Base-by-base conservation (phyloP, 2,888 invertebrate species). In the Poecilobothrus nobilitatus region DNA sequence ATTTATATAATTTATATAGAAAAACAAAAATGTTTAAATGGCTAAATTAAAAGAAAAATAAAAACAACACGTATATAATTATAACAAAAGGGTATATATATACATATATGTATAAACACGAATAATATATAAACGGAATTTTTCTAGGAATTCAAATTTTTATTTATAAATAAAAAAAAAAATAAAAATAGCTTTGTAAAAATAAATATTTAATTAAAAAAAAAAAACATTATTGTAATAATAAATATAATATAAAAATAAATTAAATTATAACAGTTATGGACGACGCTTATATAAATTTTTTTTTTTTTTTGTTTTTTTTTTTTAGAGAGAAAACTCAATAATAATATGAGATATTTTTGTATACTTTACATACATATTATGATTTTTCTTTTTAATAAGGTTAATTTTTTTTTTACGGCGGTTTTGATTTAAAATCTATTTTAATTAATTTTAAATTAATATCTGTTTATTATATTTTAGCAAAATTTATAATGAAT, bases 161-260 rank as follows among this genome's bases (percentile, higher is more conserved):
- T 53, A 6, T 53, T 18, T 18, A 53, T n/a, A 53, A 53, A n/a
- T 37, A 53, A 53, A 53, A n/a, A n/a, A n/a, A n/a, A n/a, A n/a
- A n/a, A n/a, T n/a, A n/a, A n/a, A n/a, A 12, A 53, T 53, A 53
- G 53, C 53, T 53, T 53, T 53, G 53, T 53, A 53, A 53, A 53
- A 53, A 53, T 18, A 53, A 53, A 53, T 41, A 18, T 4, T 12
- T 12, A 12, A 53, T 53, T 18, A 53, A 53, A 37, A 10, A 37
- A 53, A 53, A 18, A 6, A 53, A 18, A 53, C 2, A 53, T 53
- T n/a, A 53, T 53, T 27, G 27, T 27, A 27, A 27, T 27, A 27
- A 27, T 27, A 27, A 27, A 27, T 27, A 4, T 27, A 27, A 27
- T 27, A 27, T 27, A 27, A 27, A n/a, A 27, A 27, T 27, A 27